phyloP scores from a whole-genome alignment of 2,888 invertebrate species.

The Eupithecia vulgata region DNA sequence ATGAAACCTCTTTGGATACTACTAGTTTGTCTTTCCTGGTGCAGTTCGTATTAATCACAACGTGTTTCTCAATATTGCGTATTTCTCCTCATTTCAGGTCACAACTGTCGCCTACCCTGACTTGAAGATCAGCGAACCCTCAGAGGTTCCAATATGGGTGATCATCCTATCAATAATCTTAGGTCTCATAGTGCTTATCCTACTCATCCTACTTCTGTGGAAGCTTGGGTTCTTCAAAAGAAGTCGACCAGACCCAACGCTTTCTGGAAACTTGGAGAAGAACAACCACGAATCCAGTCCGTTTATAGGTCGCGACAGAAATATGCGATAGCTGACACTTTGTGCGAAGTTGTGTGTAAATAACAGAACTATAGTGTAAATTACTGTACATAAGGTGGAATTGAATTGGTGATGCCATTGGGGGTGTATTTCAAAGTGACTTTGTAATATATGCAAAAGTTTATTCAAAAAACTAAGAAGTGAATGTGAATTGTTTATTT shows the following conservation, averaged over 20 bases:
- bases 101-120: conserved; percentile 94
- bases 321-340: conserved; percentile 73
- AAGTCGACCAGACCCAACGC: conserved; percentile 91
- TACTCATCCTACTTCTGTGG: conserved; percentile 92
- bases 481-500: neutral
- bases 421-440: conserved; percentile 16
- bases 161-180: conserved; percentile 92
- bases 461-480: neutral
- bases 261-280: conserved; percentile 91
- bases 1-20: neutral
- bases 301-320: conserved; percentile 79
- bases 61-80: neutral
- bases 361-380: conserved; percentile 45
- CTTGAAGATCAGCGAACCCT: conserved; percentile 88
- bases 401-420: conserved; percentile 34
- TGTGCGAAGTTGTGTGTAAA: conserved; percentile 37
- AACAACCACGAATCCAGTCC: conserved; percentile 88
- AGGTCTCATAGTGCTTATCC: conserved; percentile 91
- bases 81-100: conserved; percentile 81
- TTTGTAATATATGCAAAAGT: neutral
- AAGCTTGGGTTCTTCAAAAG: conserved; percentile 96
- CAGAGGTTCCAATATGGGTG: conserved; percentile 93
- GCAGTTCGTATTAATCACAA: neutral
- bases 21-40: neutral
- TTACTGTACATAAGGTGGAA: conserved; percentile 49